Evolutionary conservation across 2,888 invertebrate species (phyloP), one percentile per base, ranked within the genome.

Genomic region (Leistus spinibarbis): DNA sequence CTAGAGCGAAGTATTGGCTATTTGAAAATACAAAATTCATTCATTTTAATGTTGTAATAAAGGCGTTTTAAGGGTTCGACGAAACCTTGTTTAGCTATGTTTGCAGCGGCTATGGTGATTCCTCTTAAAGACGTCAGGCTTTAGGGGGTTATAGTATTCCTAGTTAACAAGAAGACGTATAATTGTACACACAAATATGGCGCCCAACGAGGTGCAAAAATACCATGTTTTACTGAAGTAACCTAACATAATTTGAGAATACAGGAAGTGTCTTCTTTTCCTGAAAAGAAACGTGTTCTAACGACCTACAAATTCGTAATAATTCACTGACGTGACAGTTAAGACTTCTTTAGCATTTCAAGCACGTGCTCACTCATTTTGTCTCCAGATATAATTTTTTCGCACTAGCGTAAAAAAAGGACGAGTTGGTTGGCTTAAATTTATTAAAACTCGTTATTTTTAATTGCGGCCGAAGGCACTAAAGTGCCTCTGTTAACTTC

Each of bases 361-460:
- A 54, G 73, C 73, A 73, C 73, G 73, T 67, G 67, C 57, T 22
- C 20, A 53, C 67, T 73, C 73, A 73, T 66, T 73, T 73, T 73
- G 73, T 73, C 62, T 60, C 73, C 57, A 66, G 73, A 72, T 72
- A 73, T 67, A 57, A 73, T 73, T 57, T 71, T 64, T 60, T 20
- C 17, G 57, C n/a, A 16, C 16, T 19, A 16, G 13, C 57, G 7
- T 19, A 16, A 13, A 57, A 13, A 57, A 57, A 57, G 57, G 57
- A 57, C 57, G 19, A 40, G 40, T 40, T 40, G 40, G 13, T 13
- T 40, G 40, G 40, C 40, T 40, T 40, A 60, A 69, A 69, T 69
- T 69, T 69, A 69, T 69, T 69, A 69, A 69, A 69, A 60, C 69
- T 69, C 69, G 60, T 69, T 69, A 69, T 69, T 69, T 69, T 69